Conservation (phyloP, 2,797 vertebrate genomes). For the Amblyraja radiata region DNA sequence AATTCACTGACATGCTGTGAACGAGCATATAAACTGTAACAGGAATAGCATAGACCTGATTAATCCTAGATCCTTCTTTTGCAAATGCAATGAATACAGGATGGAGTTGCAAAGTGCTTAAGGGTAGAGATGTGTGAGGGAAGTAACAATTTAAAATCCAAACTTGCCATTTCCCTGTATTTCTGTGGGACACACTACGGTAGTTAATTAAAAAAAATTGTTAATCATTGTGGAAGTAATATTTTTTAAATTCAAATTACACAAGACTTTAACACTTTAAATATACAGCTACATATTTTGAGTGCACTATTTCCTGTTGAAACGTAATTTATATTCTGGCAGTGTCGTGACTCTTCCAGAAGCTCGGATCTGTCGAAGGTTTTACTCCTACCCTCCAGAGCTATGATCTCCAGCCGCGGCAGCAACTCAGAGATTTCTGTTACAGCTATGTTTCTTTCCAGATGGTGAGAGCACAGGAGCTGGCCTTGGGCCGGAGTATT, state of each 20-base stretch:
- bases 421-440: slow-evolving; percentile 16
- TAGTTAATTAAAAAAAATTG: not conserved
- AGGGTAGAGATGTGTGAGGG: not conserved
- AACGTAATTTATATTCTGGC: not conserved
- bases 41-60: not conserved
- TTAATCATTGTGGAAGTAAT: not conserved
- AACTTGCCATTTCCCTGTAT: not conserved
- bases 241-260: not conserved
- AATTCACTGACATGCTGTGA: not conserved
- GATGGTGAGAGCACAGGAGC: slow-evolving; percentile 19
- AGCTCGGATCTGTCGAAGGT: not conserved
- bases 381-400: not conserved
- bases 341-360: not conserved
- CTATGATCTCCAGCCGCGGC: not conserved
- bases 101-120: not conserved
- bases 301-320: not conserved
- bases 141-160: not conserved
- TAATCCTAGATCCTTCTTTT: not conserved
- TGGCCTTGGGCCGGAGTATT: slow-evolving; percentile 25
- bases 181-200: not conserved
- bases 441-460: slow-evolving; percentile 1
- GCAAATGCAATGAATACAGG: not conserved
- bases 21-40: not conserved
- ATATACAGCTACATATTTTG: not conserved
- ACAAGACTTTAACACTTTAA: not conserved